Percentiles rank a stretch among this genome's conserved stretches.
phyloP scores from a whole-genome alignment of 2,113 vertebrate species.

The Lycaon pictus region DNA sequence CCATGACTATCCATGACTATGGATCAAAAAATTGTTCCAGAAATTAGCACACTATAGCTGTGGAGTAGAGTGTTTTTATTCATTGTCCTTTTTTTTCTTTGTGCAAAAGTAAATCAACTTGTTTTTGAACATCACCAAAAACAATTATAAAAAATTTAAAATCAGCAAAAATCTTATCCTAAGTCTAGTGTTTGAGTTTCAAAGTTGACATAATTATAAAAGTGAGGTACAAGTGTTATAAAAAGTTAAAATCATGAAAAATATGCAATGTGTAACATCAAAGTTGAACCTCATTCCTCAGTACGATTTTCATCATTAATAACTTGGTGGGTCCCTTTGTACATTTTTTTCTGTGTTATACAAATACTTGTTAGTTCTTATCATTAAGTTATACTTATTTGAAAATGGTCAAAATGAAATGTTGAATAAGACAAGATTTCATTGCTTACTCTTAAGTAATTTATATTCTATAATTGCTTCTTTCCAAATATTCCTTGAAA shows the following conservation, averaged over 20 bases:
- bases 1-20: too few species aligned
- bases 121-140: not conserved
- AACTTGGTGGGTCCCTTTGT: not conserved
- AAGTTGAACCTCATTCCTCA: not conserved
- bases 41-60: not conserved
- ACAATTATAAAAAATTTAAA: not conserved
- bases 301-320: not conserved
- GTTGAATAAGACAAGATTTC: not conserved
- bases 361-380: not conserved
- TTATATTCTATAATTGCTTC: not conserved
- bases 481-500: slow-evolving; percentile 7
- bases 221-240: not conserved
- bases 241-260: not conserved
- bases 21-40: not conserved
- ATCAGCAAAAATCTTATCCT: not conserved
- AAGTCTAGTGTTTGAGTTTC: slow-evolving; percentile 37
- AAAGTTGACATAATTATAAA: slow-evolving; percentile 11
- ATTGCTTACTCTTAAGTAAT: not conserved
- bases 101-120: not conserved
- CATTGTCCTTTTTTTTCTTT: not conserved
- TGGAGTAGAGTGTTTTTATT: not conserved
- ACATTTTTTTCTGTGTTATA: not conserved
- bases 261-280: not conserved
- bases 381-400: not conserved
- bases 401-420: slow-evolving; percentile 6